Evolutionary conservation across 2,888 invertebrate species (phyloP).

Genomic region (Criorhina ranunculi): DNA sequence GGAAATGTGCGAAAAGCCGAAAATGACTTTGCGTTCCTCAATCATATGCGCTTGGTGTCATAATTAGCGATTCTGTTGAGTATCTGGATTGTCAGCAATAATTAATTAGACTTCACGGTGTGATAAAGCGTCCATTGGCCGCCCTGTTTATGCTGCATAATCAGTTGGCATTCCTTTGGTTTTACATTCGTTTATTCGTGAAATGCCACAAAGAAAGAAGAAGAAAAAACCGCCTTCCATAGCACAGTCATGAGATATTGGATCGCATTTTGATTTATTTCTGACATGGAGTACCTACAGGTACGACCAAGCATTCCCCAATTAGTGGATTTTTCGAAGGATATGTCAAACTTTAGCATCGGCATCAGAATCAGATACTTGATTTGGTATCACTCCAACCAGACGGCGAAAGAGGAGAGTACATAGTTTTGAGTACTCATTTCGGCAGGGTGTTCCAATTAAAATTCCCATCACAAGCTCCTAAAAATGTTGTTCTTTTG

Average conservation of each 20-base stretch:
- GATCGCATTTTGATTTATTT: constrained; percentile 33
- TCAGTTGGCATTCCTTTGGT: constrained; percentile 1
- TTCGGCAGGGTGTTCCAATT: constrained; percentile 48
- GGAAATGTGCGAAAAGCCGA: constrained; percentile 1
- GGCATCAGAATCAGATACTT: constrained; percentile 32
- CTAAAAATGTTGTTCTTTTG: constrained; percentile 19
- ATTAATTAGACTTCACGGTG: constrained; percentile 38
- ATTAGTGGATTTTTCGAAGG: constrained; percentile 56
- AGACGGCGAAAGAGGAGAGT: neutral
- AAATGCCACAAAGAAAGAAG: neutral
- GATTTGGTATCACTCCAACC: constrained; percentile 29
- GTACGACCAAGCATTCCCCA: constrained; percentile 33
- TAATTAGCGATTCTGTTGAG: constrained; percentile 33
- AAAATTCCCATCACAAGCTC: constrained; percentile 51
- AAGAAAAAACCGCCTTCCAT: no score
- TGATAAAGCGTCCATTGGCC: constrained; percentile 9
- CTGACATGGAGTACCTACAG: neutral
- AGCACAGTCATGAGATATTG: constrained; percentile 5
- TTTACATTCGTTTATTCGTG: neutral
- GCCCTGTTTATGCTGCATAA: neutral
- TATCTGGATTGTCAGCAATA: constrained; percentile 31
- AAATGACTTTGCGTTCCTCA: constrained; percentile 20
- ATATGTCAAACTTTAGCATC: constrained; percentile 40
- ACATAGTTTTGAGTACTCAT: constrained; percentile 12
- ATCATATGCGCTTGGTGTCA: constrained; percentile 38